Base-by-base conservation (phyloP, 1,140 invertebrate genomes). In the Apis laboriosa region DNA sequence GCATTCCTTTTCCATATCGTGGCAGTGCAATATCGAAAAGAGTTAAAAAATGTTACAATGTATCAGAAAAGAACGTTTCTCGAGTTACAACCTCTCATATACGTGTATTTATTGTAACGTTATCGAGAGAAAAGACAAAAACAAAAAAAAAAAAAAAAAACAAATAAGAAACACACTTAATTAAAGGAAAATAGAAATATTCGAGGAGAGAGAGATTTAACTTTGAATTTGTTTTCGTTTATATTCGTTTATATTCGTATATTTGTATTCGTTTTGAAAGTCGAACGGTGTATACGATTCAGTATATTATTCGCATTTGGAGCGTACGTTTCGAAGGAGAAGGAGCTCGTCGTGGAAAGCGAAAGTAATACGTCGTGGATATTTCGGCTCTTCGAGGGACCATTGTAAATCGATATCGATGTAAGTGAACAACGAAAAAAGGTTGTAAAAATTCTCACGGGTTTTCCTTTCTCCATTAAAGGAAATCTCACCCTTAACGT, bases 321-420 rank as follows among this genome's bases (percentile, higher is more conserved):
- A 17, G 43, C n/a, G 8, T 15, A 66, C 43, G 15, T 24, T 28
- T 11, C 12, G 49, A 34, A 70, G 58, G 72, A 58, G 34, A 64
- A 71, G 55, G 58, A 63, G 71, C 67, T 75, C 9, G 21, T 17
- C 58, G 51, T 83, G 74, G 34, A 77, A 71, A 66, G 75, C 12
- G 28, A 64, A 78, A 78, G 56, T 67, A 78, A 83, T 66, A 75
- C 64, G n/a, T 34, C 81, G 60, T 72, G 76, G 58, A 78, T 64
- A 76, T 55, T 58, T 51, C 17, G n/a, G 9, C 53, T 60, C 15
- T 51, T 64, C 19, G 60, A 58, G 61, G 53, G 8, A 58, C 5
- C 19, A 24, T 77, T 63, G 63, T 72, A 83, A 73, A 67, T 9
- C 9, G 7, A 17, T 43, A 43, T 1, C 15, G n/a, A 9, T 55